phyloP scores from a whole-genome alignment of 2,797 vertebrate genomes.

The Rhinophrynus dorsalis region DNA sequence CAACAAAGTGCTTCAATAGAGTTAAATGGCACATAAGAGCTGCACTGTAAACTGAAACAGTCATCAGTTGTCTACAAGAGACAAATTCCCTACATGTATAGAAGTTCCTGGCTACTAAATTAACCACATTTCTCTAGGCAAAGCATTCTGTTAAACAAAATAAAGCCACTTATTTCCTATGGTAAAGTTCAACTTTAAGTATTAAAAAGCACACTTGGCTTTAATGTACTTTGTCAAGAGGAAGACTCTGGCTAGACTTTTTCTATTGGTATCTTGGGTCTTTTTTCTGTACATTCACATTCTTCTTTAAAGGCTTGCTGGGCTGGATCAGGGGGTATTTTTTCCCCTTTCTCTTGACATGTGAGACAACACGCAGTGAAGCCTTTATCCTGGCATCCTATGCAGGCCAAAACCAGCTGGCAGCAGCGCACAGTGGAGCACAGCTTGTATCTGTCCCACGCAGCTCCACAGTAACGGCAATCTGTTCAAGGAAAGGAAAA shows the following conservation, averaged over 20 bases:
- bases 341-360: constrained; percentile 80
- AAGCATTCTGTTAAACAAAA: no score
- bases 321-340: constrained; percentile 35
- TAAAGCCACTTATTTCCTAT: no score
- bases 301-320: constrained; percentile 76
- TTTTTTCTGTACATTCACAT: constrained; percentile 85
- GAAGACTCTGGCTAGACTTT: neutral
- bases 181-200: no score
- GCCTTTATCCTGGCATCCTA: constrained; percentile 73
- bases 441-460: constrained; percentile 89
- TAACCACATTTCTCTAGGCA: no score
- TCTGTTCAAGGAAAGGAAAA: constrained; percentile 63
- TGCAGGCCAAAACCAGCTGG: constrained; percentile 89
- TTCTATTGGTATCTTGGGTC: constrained; percentile 83
- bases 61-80: no score
- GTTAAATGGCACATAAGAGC: no score
- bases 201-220: neutral
- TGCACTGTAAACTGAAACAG: no score
- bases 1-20: no score
- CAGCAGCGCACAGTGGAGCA: constrained; percentile 85
- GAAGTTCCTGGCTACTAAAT: no score
- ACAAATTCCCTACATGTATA: no score
- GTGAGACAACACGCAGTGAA: constrained; percentile 84
- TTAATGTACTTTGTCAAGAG: no score
- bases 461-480: constrained; percentile 84